A percentile compares a stretch with the other conserved stretches of the same genome.
These are phyloP conservation scores for Halcyon leucocephala DNA, from an alignment of 2,797 vertebrate genomes.

Conservation along the genomic window DNA sequence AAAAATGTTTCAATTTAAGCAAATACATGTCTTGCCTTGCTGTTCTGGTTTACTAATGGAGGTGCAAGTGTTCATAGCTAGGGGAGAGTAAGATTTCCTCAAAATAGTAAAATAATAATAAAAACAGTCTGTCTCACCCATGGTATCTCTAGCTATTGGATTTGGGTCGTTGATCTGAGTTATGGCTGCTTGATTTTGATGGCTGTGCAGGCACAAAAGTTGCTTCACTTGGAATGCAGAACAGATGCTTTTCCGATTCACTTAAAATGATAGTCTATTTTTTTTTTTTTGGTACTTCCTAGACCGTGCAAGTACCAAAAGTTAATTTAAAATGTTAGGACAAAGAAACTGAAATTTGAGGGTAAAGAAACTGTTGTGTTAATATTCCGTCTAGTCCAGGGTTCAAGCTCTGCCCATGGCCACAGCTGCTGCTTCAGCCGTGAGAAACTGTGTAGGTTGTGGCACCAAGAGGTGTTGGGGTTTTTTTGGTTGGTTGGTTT, in stretches of 20 bases:
- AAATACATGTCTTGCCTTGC: background rate
- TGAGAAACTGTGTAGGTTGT: background rate
- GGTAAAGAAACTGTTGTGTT: background rate
- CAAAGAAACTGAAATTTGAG: background rate
- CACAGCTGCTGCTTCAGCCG: background rate
- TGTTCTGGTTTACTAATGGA: background rate
- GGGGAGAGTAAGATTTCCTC: background rate
- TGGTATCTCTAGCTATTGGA: background rate
- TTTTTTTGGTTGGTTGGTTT: background rate
- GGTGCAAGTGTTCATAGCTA: background rate
- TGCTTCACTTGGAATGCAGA: slow-evolving; percentile 26
- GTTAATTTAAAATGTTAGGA: slow-evolving; percentile 23
- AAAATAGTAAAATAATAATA: background rate
- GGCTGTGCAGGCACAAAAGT: background rate
- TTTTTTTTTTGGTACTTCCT: background rate
- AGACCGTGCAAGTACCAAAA: background rate
- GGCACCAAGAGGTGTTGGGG: background rate
- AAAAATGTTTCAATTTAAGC: background rate
- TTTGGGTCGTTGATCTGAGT: background rate
- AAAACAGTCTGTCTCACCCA: background rate
- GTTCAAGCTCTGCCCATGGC: background rate
- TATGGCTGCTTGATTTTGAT: background rate
- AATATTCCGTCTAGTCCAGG: background rate
- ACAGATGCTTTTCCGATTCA: slow-evolving; percentile 6
- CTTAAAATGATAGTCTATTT: background rate